Evolutionary conservation across 2,888 invertebrate genomes (phyloP).

Genomic region (Caenorhabditis auriculariae): DNA sequence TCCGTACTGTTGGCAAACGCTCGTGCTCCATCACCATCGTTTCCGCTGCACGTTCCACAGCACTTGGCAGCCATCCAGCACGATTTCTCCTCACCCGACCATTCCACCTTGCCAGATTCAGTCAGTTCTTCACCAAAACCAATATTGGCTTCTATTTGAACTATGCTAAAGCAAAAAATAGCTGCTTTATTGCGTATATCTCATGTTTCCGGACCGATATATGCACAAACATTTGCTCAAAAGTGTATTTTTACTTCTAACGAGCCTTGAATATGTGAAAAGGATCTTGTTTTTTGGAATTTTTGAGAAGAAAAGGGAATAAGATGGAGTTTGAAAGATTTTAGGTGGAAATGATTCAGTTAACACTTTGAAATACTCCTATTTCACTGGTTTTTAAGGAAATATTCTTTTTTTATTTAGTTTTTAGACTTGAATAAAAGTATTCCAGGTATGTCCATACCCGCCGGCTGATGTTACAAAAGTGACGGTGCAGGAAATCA

Average conservation of each 20-base stretch:
- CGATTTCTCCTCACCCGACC: constrained; percentile 53
- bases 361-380: not conserved
- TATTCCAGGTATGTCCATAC: constrained; percentile 54
- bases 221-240: too few species aligned
- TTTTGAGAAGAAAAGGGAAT: too few species aligned
- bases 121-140: constrained; percentile 19
- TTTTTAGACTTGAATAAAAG: not conserved
- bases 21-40: constrained; percentile 55
- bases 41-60: constrained; percentile 55
- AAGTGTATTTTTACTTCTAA: too few species aligned
- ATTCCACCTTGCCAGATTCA: constrained; percentile 34
- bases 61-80: constrained; percentile 56
- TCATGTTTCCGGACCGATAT: too few species aligned
- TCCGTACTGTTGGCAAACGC: constrained; percentile 35
- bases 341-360: not conserved
- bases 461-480: constrained; percentile 61
- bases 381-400: not conserved
- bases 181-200: too few species aligned
- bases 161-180: not conserved
- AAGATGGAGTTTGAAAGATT: not conserved
- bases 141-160: too few species aligned
- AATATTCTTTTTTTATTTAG: not conserved
- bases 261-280: too few species aligned
- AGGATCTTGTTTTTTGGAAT: too few species aligned
- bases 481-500: constrained; percentile 62